Base-by-base conservation (phyloP, 2,888 invertebrate genomes). In the Orthonevra nobilis region DNA sequence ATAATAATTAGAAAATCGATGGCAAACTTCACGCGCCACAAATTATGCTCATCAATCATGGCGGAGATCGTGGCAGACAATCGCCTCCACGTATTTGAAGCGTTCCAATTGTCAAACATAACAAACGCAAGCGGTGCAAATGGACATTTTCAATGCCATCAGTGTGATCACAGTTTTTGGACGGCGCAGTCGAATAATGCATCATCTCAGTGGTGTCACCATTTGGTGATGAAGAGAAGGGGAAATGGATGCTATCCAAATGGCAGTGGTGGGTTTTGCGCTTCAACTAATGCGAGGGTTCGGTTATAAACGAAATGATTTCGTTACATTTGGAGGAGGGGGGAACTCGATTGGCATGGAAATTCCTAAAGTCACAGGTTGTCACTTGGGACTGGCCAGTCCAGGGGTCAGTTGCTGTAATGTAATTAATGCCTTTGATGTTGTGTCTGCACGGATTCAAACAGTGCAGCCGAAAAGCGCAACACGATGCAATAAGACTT, bases 41-140 rank as follows among this genome's bases (percentile, higher is more conserved):
- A 58, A 74, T 74, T 54, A 68, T 60, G 32, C 17, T 58, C 63
- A 75, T 70, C 75, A 63, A 75, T 64, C 63, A 75, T 10, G n/a
- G 40, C 30, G 46, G 34, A 28, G 42, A 17, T n/a, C 42, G 54
- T 52, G 7, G 12, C 58, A 38, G 70, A 32, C 48, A 54, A 40
- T 60, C 40, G 60, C 32, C 34, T 15, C 42, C 19, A 19, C 34
- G 52, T 42, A 34, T 17, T 32, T 54, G 36, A 32, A 54, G 38
- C 34, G 26, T 48, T 9, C 28, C 28, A 34, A 44, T 42, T 70
- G 61, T 70, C 69, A 61, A 46, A 30, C 54, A 68, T 54, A 20
- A 32, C 50, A 26, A 69, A 38, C 42, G 28, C 19, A 40, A 34
- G 17, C 42, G n/a, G 14, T 56, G 38, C 14, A 14, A 38, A 23